Evolutionary conservation across 2,888 invertebrate genomes (phyloP), one percentile per base, ranked within the genome.

Genomic region (Nomada fabriciana): DNA sequence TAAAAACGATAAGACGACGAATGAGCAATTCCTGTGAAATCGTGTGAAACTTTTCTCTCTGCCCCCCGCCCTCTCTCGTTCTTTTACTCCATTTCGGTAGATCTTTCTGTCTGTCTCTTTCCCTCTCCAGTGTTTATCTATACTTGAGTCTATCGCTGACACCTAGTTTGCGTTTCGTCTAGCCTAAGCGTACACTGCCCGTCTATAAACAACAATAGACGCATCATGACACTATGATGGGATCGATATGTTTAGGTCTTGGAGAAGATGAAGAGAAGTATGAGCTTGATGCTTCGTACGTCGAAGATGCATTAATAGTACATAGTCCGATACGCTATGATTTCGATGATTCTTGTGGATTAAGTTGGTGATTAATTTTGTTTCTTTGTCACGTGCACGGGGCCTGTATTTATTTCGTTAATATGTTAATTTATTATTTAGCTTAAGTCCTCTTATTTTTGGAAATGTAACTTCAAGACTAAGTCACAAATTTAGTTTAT

Each of bases 221-320:
- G 83, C 84, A 82, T 64, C 70, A n/a, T 55, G 53, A 83, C 75
- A 76, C 65, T 70, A 47, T 50, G 63, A 80, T 59, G 29, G 42
- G 65, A 68, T 68, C 47, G 47, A 60, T 67, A 47, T 55, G 25
- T 42, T 52, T 23, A 43, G 63, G 25, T 43, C 63, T 64, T 53
- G 47, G 50, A 36, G 9, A n/a, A 61, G 67, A 18, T 0, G 3
- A 18, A n/a, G 57, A 20, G 29, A 47, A 47, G 47, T 47, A 47
- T 15, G 47, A 47, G 36, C 36, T 36, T 47, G 47, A 47, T 3
- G 47, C 47, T 15, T 47, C 47, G 47, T 47, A 10, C 47, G 47
- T 10, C 15, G 47, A 47, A 13, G 15, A 47, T 47, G 13, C 13
- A 47, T 11, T 47, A 15, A 15, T 47, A 47, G 47, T 47, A 3